Percentiles rank a stretch among this genome's conserved stretches.
phyloP scores from a whole-genome alignment of 2,797 vertebrate genomes.

The Acrossocheilus wenchowensis region DNA sequence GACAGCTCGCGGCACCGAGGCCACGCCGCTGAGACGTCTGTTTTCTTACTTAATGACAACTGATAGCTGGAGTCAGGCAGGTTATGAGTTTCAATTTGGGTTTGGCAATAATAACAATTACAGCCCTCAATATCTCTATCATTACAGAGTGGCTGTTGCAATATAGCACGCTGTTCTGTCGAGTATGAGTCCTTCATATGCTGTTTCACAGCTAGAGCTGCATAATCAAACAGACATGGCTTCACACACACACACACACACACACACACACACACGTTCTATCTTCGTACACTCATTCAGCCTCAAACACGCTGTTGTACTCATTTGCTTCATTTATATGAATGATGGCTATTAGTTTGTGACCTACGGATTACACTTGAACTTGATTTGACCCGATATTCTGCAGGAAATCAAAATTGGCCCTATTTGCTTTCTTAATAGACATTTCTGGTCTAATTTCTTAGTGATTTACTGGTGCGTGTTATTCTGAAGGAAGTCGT shows the following conservation, averaged over 20 bases:
- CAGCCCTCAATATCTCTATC: conserved; percentile 79
- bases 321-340: conserved; percentile 22
- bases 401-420: conserved; percentile 8
- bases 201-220: conserved; percentile 56
- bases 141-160: conserved; percentile 70
- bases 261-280: not conserved
- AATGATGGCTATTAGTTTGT: conserved; percentile 24
- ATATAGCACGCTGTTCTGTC: conserved; percentile 55
- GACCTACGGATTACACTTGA: conserved; percentile 21
- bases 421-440: not conserved
- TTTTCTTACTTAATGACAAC: conserved; percentile 82
- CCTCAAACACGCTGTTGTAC: conserved; percentile 14
- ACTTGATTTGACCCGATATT: conserved; percentile 20
- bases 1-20: conserved; percentile 78
- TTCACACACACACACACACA: conserved; percentile 23
- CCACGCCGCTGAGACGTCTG: conserved; percentile 64
- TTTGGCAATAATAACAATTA: conserved; percentile 84
- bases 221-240: conserved; percentile 50
- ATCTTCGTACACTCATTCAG: not conserved
- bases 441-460: not conserved
- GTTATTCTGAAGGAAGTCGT: not conserved
- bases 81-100: conserved; percentile 85
- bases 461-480: not conserved
- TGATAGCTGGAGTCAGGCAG: conserved; percentile 82
- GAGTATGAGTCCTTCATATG: conserved; percentile 58